Evolutionary conservation across 2,888 invertebrate genomes (phyloP), one percentile per base, ranked within the genome.

Genomic region (Ellobium chinense): DNA sequence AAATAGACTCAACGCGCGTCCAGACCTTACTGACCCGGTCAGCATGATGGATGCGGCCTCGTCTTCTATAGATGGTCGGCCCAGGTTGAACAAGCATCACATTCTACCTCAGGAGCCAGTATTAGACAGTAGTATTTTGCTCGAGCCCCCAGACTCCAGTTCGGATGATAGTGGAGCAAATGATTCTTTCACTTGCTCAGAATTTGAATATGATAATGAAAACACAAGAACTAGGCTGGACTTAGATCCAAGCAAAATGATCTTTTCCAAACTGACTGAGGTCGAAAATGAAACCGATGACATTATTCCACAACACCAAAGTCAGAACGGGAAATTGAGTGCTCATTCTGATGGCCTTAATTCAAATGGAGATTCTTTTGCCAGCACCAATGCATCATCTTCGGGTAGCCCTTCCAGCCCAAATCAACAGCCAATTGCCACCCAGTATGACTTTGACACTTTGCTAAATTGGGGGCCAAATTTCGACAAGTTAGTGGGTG

Each of bases 121-220:
- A 70, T 85, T 91, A 73, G 92, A 93, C 63, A 92, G 91, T 36
- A 91, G 90, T 84, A 91, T 90, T 29, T 85, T 91, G 24, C 85
- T 93, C 39, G 92, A 92, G 78, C 91, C 93, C 3, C 92, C 92
- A 77, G 90, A 91, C 65, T 93, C 93, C 7, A 92, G 92, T 83
- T 90, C 98, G 88, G 98, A 98, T 92, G 98, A 98, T 93, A 96
- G 96, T 85, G 96, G 96, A 84, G 96, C 96, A 5, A 98, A 98
- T 93, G 98, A 99, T 92, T 98, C 98, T 88, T 99, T 99, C 94
- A 99, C 98, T 18, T 99, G 98, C 94, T 98, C 98, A 0, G 98
- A 98, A 94, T 98, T 98, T 91, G 99, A 99, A 93, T 98, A 98
- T 92, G 98, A 98, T 90, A 97, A 97, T 91, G 93, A 93, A 58